Percentiles rank a stretch among this genome's conserved stretches.
Evolutionary conservation across 2,113 vertebrate species (phyloP).

Genomic region (Erythrocercus mccallii): DNA sequence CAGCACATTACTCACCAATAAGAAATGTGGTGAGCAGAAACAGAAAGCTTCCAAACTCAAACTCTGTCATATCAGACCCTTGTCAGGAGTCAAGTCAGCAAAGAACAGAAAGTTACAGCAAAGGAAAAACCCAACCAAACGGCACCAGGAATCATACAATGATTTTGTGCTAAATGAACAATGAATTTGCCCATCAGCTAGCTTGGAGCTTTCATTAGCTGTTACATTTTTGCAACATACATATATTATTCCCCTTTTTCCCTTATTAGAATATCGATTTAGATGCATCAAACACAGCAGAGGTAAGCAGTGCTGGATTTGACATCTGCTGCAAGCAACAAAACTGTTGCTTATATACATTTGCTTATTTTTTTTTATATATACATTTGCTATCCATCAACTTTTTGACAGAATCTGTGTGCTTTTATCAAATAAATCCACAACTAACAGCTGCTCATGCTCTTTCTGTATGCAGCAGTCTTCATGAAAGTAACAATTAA

Average conservation of each 20-base stretch:
- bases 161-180: neutral
- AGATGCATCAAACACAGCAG: neutral
- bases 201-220: neutral
- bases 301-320: neutral
- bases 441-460: neutral
- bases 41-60: slow-evolving; percentile 32
- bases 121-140: neutral
- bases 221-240: accelerated
- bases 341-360: neutral
- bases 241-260: neutral
- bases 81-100: slow-evolving; percentile 37
- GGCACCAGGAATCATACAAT: neutral
- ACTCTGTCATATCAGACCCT: slow-evolving; percentile 18
- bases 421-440: neutral
- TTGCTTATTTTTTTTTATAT: too few relatives aligned
- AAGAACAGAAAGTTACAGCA: slow-evolving; percentile 50
- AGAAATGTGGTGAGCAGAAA: slow-evolving; percentile 57
- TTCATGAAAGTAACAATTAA: neutral
- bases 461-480: neutral
- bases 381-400: neutral
- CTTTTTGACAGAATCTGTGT: neutral
- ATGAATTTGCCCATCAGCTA: neutral
- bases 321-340: neutral
- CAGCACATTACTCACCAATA: slow-evolving; percentile 68
- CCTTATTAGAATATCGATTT: neutral